phyloP scores from a whole-genome alignment of 2,113 vertebrate genomes.

The Cisticola juncidis region DNA sequence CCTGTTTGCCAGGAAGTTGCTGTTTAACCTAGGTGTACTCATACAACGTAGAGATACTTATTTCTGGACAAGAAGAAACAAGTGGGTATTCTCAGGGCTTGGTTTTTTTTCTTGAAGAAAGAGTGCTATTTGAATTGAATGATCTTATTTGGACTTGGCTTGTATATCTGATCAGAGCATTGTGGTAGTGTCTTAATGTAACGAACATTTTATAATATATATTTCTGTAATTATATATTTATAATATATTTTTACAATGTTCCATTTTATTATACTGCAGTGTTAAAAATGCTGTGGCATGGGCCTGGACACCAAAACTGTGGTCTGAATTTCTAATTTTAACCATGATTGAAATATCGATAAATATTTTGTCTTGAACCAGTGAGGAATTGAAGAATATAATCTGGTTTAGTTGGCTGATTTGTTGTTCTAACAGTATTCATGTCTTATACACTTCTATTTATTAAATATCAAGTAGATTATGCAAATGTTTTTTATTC shows the following conservation, averaged over 20 bases:
- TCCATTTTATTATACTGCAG: not conserved
- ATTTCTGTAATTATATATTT: no score
- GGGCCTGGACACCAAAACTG: not conserved
- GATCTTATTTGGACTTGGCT: not conserved
- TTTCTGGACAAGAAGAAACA: not conserved
- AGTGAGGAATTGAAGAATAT: not conserved
- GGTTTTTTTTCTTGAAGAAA: not conserved
- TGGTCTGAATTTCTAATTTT: not conserved
- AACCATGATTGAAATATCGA: not conserved
- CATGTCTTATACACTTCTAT: not conserved
- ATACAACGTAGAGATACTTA: fast-evolving
- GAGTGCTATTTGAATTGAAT: not conserved
- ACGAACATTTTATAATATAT: not conserved
- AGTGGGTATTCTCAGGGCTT: not conserved
- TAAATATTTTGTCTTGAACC: not conserved
- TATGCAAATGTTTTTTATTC: not conserved
- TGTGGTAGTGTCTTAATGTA: not conserved
- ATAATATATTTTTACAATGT: not conserved
- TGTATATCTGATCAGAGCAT: not conserved
- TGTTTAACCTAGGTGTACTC: not conserved
- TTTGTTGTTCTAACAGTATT: not conserved
- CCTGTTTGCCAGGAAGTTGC: not conserved
- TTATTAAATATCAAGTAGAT: not conserved
- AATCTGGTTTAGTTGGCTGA: not conserved
- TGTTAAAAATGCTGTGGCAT: not conserved